Evolutionary conservation across 2,888 invertebrate genomes (phyloP).

Genomic region (Hypomecis punctinalis): DNA sequence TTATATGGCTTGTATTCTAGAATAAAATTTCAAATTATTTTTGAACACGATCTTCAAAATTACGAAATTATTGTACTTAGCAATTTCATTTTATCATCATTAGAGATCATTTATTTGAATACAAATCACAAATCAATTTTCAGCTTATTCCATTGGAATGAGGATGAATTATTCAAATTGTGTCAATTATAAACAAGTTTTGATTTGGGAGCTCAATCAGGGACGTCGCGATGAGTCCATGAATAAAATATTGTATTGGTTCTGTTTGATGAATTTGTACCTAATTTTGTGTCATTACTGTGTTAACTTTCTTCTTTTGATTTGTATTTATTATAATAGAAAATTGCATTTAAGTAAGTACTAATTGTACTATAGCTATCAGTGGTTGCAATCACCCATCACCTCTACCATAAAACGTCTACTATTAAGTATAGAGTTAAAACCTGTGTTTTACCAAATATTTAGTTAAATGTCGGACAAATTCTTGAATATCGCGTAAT

Average conservation of each 20-base stretch:
- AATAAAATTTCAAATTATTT: background rate
- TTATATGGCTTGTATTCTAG: too few relatives aligned
- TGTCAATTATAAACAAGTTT: constrained; percentile 40
- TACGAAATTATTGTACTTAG: background rate
- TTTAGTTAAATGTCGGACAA: too few relatives aligned
- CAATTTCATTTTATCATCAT: background rate
- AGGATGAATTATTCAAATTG: constrained; percentile 37
- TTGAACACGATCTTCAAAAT: background rate
- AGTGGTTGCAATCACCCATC: too few relatives aligned
- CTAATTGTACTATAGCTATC: too few relatives aligned
- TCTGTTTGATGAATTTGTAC: constrained; percentile 1
- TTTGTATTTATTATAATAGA: too few relatives aligned
- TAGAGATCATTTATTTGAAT: constrained; percentile 5
- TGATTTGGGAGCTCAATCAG: constrained; percentile 34
- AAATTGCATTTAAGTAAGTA: too few relatives aligned
- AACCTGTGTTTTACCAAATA: too few relatives aligned
- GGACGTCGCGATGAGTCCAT: constrained; percentile 6
- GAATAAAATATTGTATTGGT: constrained; percentile 29
- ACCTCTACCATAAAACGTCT: too few relatives aligned
- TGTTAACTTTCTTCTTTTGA: too few relatives aligned
- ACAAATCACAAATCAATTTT: constrained; percentile 25
- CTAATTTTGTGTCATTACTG: constrained; percentile 3
- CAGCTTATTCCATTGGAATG: constrained; percentile 23
- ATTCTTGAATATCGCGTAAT: too few relatives aligned
- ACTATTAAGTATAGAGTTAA: too few relatives aligned